Evolutionary conservation across 2,888 invertebrate species (phyloP).

Genomic region (Spilosoma lubricipeda): DNA sequence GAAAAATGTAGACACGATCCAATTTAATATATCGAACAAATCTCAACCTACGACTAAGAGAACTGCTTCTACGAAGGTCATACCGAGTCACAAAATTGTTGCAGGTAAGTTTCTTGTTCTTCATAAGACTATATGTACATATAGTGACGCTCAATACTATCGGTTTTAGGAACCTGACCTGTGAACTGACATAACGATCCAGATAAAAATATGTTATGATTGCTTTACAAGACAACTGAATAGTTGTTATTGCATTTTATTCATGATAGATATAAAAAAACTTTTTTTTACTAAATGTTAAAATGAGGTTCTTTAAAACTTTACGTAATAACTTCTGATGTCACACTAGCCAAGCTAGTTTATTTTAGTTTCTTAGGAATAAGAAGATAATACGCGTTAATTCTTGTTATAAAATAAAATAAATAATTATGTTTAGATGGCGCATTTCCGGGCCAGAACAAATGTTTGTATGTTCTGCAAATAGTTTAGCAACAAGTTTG

Average conservation of each 20-base stretch:
- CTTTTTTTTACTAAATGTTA: background rate
- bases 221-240: background rate
- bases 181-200: background rate
- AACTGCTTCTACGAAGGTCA: slow-evolving; percentile 51
- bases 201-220: background rate
- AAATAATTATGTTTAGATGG: no score
- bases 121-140: background rate
- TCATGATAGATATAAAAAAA: background rate
- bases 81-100: slow-evolving; percentile 78
- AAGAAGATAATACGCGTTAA: no score
- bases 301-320: no score
- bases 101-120: slow-evolving; percentile 65
- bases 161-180: background rate
- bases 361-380: no score
- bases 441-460: no score
- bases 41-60: slow-evolving; percentile 61
- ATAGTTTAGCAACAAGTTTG: no score
- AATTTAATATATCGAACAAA: slow-evolving; percentile 67
- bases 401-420: no score
- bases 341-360: no score
- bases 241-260: background rate
- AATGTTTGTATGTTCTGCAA: no score
- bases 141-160: background rate
- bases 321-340: no score
- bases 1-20: slow-evolving; percentile 65